Base-by-base conservation (phyloP, 2,797 vertebrate species). In the Pseudochaenichthys georgianus region DNA sequence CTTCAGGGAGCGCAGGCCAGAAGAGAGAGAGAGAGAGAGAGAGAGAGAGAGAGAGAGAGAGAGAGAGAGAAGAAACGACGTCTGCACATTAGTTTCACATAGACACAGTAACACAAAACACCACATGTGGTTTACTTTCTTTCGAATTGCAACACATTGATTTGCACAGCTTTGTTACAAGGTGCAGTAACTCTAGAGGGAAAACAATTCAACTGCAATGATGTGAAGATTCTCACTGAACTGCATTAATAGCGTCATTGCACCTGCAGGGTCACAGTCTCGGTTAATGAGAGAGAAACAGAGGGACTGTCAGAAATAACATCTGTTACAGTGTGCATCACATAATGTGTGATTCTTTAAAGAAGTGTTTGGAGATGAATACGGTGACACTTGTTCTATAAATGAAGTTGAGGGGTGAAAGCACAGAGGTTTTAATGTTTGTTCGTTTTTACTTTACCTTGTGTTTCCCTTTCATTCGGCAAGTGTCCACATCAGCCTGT, bases 381-480 rank as follows among this genome's bases (percentile, higher is more conserved):
- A n/a, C 19, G 62, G 75, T 77, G 75, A 70, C 23, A 59, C 66
- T 77, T 80, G 57, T 73, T 83, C 84, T 72, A 73, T 66, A 77
- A 74, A 77, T 75, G 28, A 70, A 50, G 21, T 67, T 17, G 13
- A 9, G 8, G 1, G 45, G 11, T 42, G 60, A 42, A 63, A 69
- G 42, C 17, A 46, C 7, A 23, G 21, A 13, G 5, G 19, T 34
- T 21, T 9, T 3, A 7, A 43, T 23, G 48, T 46, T 45, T 61
- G 57, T 48, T 46, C 46, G 47, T 43, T 17, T 50, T 65, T 78
- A 64, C 64, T 71, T 16, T 96, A 99, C 98, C 97, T 99, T 99
- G 89, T 99, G 98, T 90, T 99, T 99, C 62, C 98, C 98, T 93
- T 99, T 99, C 98, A 99, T 99, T 94, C 97, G 96, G 95, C 98